Percentiles rank a stretch among this genome's conserved stretches.
Conservation (phyloP, 2,797 vertebrate genomes). For the Diglossa cyanea region DNA sequence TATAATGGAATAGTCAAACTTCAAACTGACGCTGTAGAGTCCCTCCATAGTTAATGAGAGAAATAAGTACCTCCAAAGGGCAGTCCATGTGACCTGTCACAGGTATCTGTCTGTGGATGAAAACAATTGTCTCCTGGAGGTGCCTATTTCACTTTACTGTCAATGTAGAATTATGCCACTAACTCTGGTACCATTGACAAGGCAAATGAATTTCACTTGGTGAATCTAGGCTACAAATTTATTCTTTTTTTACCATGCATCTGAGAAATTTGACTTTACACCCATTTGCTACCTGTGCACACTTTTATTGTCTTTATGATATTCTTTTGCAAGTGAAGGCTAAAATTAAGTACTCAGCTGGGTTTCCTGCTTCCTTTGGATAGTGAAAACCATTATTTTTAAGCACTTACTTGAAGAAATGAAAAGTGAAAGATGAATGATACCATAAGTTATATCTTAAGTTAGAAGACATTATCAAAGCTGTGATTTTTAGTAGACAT, state of each 20-base stretch:
- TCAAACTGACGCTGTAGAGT: neutral
- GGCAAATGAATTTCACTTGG: neutral
- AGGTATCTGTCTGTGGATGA: neutral
- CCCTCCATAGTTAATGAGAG: conserved; percentile 11
- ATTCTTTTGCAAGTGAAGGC: conserved; percentile 6
- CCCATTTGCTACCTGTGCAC: neutral
- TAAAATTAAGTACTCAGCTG: conserved; percentile 17
- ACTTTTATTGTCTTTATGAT: conserved; percentile 11
- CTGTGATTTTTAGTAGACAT: conserved; percentile 39
- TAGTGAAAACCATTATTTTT: conserved; percentile 34
- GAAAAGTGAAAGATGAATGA: conserved; percentile 41
- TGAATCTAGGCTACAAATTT: neutral
- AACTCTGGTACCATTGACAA: neutral
- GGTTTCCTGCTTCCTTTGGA: conserved; percentile 3
- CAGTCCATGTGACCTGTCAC: neutral
- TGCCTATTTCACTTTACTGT: neutral
- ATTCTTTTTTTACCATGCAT: neutral
- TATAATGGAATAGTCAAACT: conserved; percentile 2
- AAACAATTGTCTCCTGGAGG: conserved; percentile 19
- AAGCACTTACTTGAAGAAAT: conserved; percentile 51
- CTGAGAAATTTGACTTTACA: conserved; percentile 4
- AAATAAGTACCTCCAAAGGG: conserved; percentile 6
- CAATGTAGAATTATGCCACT: neutral
- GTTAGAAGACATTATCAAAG: conserved; percentile 47
- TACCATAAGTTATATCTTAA: conserved; percentile 20